Conservation (phyloP, 2,797 vertebrate genomes). For the Crenichthys baileyi region DNA sequence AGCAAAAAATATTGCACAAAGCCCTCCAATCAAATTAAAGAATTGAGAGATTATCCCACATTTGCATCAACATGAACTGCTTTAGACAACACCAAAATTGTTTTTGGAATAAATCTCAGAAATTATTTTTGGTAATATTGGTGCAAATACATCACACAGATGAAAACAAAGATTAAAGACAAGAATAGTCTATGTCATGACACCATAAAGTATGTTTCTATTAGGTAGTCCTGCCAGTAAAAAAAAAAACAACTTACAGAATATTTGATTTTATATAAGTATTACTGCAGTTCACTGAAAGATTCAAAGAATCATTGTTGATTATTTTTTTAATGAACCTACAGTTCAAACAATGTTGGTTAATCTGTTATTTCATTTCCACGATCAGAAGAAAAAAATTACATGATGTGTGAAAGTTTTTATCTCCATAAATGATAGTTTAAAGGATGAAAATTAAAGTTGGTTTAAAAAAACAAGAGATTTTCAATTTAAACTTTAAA, state of each 20-base stretch:
- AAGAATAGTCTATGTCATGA: neutral
- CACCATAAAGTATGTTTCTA: neutral
- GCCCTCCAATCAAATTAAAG: neutral
- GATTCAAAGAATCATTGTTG: neutral
- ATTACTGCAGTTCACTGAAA: neutral
- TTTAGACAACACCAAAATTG: neutral
- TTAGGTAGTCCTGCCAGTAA: neutral
- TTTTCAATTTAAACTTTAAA: too few relatives aligned
- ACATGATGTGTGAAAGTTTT: neutral
- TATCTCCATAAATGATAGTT: neutral
- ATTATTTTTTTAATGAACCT: neutral
- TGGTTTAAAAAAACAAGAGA: neutral
- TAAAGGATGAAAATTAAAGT: neutral
- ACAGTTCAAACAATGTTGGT: neutral
- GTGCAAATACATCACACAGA: neutral
- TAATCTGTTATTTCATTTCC: neutral
- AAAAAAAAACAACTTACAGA: neutral
- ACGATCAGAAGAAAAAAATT: neutral
- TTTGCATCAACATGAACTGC: neutral
- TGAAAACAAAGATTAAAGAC: neutral
- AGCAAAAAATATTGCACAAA: neutral
- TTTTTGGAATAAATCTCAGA: neutral
- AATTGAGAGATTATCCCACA: neutral
- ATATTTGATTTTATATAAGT: neutral
- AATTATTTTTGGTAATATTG: neutral